Conservation (phyloP, 1,140 invertebrate genomes). For the Bombus ignitus region DNA sequence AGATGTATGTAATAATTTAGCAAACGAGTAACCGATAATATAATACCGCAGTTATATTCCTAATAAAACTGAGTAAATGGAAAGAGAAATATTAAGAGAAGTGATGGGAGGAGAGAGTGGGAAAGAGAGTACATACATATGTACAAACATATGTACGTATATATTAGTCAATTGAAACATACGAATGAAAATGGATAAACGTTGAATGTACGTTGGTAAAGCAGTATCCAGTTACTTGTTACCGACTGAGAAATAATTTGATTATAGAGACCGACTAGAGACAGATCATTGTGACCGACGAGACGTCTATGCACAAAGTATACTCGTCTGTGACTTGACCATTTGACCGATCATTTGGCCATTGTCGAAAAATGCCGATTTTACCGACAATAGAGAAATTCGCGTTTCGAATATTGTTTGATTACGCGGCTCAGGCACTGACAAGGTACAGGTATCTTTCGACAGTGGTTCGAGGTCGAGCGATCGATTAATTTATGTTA, state of each 20-base stretch:
- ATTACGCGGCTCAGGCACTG: background rate
- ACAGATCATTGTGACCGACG: too few relatives aligned
- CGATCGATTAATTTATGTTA: background rate
- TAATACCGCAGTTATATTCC: background rate
- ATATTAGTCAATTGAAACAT: background rate
- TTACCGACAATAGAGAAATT: background rate
- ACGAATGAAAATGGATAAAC: background rate
- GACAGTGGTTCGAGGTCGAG: too few relatives aligned
- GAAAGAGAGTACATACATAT: too few relatives aligned
- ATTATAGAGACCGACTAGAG: background rate
- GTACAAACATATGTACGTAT: too few relatives aligned
- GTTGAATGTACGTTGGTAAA: background rate
- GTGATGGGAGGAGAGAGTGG: too few relatives aligned
- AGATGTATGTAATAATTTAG: background rate
- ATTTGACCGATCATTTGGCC: background rate
- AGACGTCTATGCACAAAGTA: too few relatives aligned
- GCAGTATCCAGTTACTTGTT: background rate
- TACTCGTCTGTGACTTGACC: background rate
- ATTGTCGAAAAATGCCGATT: background rate
- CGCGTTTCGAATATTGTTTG: too few relatives aligned
- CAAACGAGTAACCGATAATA: background rate
- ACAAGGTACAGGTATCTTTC: too few relatives aligned
- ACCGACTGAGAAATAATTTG: constrained; percentile 5
- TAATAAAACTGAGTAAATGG: background rate
- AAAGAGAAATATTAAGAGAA: too few relatives aligned